Evolutionary conservation across 2,797 vertebrate genomes (phyloP).

Genomic region (Crypturellus tataupa): DNA sequence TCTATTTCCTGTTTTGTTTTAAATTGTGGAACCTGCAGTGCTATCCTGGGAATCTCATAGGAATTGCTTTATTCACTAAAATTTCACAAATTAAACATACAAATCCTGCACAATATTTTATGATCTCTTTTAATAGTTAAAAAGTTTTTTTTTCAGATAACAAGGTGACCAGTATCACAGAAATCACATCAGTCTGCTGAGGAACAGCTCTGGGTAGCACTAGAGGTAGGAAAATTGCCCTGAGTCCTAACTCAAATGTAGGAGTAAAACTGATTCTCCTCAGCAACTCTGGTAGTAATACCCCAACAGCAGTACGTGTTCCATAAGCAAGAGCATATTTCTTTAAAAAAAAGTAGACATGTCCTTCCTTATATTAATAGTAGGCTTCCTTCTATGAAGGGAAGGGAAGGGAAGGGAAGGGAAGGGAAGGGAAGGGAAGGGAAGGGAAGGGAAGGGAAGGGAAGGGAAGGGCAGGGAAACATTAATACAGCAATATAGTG

Average conservation of each 20-base stretch:
- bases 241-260: not conserved
- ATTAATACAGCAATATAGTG: not conserved
- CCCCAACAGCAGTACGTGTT: not conserved
- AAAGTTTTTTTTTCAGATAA: not conserved
- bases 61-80: not conserved
- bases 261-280: not conserved
- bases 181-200: not conserved
- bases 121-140: not conserved
- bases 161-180: not conserved
- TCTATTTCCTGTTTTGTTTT: not conserved
- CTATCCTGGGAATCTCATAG: not conserved
- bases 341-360: not conserved
- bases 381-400: not conserved
- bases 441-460: too few species aligned
- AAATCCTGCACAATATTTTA: not conserved
- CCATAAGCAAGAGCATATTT: not conserved
- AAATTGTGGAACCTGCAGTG: not conserved
- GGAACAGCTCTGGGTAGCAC: not conserved
- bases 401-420: too few species aligned
- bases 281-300: not conserved
- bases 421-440: too few species aligned
- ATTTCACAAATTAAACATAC: constrained; percentile 24
- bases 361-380: not conserved
- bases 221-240: not conserved
- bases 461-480: too few species aligned